A percentile compares a stretch with the other conserved stretches of the same genome.
Conservation (phyloP, 2,888 invertebrate genomes). For the Tipula vernalis region DNA sequence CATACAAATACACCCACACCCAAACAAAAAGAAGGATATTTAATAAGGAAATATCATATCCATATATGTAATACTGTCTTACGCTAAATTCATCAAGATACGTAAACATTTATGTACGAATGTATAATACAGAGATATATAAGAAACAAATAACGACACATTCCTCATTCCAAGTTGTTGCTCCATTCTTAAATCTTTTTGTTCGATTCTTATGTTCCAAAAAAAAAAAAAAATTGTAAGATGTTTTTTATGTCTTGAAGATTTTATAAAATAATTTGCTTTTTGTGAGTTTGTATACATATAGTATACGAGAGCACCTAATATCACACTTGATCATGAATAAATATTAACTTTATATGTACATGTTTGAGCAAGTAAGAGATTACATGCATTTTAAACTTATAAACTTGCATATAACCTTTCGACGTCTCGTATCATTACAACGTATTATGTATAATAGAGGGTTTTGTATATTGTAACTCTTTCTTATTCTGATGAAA, state of each 20-base stretch:
- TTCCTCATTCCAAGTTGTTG: not conserved
- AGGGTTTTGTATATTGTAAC: not conserved
- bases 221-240: not conserved
- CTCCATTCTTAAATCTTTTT: not conserved
- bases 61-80: not conserved
- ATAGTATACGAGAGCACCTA: not conserved
- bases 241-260: not conserved
- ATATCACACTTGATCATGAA: not conserved
- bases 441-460: not conserved
- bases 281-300: not conserved
- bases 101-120: not conserved
- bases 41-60: not conserved
- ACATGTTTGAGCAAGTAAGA: not conserved
- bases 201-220: not conserved
- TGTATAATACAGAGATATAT: not conserved
- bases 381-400: not conserved
- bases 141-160: not conserved
- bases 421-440: not conserved
- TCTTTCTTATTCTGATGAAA: not conserved
- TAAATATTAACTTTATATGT: not conserved
- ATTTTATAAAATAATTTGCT: not conserved
- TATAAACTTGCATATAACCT: not conserved
- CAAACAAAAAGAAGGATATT: not conserved
- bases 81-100: not conserved
- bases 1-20: not conserved